phyloP scores from a whole-genome alignment of 2,888 invertebrate species.

The Seladonia tumulorum region DNA sequence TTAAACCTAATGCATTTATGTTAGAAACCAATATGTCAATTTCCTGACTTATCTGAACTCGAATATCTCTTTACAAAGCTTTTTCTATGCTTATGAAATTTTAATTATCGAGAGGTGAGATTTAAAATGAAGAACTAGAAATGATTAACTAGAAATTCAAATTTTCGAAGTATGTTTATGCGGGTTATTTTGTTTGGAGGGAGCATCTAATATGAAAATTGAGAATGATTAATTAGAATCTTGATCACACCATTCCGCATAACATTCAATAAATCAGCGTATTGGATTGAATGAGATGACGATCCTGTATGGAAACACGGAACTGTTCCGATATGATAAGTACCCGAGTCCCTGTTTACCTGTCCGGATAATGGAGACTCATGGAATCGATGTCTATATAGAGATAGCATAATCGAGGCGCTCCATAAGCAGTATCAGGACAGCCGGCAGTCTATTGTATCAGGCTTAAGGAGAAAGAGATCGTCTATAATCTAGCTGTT shows the following conservation, averaged over 20 bases:
- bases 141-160: not conserved
- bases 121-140: too few relatives aligned
- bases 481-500: constrained; percentile 4
- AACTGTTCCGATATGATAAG: constrained; percentile 36
- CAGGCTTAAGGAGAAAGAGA: constrained; percentile 38
- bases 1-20: too few relatives aligned
- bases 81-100: too few relatives aligned
- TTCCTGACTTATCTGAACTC: too few relatives aligned
- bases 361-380: constrained; percentile 38
- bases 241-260: not conserved
- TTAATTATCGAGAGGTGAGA: too few relatives aligned
- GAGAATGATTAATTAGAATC: not conserved
- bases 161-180: not conserved
- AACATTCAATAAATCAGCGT: constrained; percentile 19
- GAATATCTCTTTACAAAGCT: too few relatives aligned
- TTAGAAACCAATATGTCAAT: too few relatives aligned
- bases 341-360: constrained; percentile 32
- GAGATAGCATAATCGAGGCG: constrained; percentile 18
- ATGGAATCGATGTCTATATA: constrained; percentile 34
- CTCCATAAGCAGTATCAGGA: constrained; percentile 29
- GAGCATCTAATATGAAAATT: not conserved
- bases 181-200: not conserved
- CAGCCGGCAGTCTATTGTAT: constrained; percentile 28
- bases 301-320: constrained; percentile 24
- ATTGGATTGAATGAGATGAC: constrained; percentile 12